phyloP scores from a whole-genome alignment of 92 coral and sea anemone species.

The Epizoanthus illoricatus region DNA sequence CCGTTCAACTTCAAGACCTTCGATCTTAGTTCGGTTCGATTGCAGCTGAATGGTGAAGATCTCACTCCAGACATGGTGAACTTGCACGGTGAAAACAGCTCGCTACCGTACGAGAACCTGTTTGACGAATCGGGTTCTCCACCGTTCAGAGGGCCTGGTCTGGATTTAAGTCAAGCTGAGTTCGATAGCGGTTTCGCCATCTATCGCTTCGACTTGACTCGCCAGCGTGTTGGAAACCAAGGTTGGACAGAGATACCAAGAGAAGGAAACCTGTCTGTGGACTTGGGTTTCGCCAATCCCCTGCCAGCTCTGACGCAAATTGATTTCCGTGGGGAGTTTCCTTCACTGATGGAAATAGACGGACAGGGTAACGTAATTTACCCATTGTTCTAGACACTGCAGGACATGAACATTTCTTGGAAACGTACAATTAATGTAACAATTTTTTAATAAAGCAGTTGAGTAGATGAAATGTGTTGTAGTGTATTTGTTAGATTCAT shows the following conservation, averaged over 20 bases:
- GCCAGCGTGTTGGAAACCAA: background rate
- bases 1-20: background rate
- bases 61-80: background rate
- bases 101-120: background rate
- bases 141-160: background rate
- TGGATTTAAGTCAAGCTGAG: background rate
- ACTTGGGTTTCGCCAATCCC: constrained; percentile 7
- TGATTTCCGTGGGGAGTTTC: constrained; percentile 27
- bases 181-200: background rate
- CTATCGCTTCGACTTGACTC: background rate
- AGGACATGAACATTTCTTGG: too few relatives aligned
- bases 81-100: accelerated
- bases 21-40: background rate
- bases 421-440: too few relatives aligned
- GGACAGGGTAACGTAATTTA: constrained; percentile 13
- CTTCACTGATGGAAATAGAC: constrained; percentile 43
- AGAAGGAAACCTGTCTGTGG: constrained; percentile 33
- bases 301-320: background rate
- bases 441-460: too few relatives aligned
- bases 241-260: constrained; percentile 16
- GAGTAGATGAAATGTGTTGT: too few relatives aligned
- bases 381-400: too few relatives aligned
- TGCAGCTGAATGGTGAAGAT: background rate
- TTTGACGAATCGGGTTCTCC: background rate
- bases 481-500: too few relatives aligned